These are phyloP conservation scores for Tapera naevia DNA, from an alignment of 2,797 vertebrate species.

Conservation along the genomic window DNA sequence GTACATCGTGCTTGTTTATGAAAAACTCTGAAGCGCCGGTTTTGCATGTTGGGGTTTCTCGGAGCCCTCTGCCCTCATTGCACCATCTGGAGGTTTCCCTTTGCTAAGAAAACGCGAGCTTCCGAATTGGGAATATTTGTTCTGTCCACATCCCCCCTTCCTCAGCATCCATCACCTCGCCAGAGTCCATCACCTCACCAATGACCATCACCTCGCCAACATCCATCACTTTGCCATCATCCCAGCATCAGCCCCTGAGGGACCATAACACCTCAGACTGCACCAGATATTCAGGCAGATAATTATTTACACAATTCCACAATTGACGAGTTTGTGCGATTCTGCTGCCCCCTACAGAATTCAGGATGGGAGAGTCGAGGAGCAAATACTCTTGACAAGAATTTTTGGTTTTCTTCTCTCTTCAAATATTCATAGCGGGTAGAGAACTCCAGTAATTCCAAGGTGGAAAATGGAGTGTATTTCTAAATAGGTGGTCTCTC, in stretches of 20 bases:
- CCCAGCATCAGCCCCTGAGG: neutral
- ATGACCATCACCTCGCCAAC: rapidly evolving
- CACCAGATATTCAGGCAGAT: neutral
- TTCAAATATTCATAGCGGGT: rapidly evolving
- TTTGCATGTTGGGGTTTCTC: rapidly evolving
- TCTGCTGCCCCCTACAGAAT: constrained; percentile 33
- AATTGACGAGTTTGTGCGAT: rapidly evolving
- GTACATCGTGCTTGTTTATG: rapidly evolving
- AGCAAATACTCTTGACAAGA: neutral
- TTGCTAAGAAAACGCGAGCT: neutral
- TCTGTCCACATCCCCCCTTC: rapidly evolving
- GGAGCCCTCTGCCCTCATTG: neutral
- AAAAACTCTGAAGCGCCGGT: rapidly evolving
- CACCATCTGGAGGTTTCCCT: neutral
- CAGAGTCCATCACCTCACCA: neutral
- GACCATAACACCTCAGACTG: rapidly evolving
- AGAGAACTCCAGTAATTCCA: neutral
- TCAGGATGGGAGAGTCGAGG: neutral
- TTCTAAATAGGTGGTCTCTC: neutral
- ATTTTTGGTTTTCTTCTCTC: neutral
- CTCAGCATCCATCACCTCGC: neutral
- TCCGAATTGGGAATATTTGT: neutral
- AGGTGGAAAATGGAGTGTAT: neutral
- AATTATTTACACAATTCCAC: rapidly evolving
- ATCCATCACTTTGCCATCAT: neutral